These are phyloP conservation scores for Lasioglossum pauxillum DNA, from an alignment of 2,888 invertebrate genomes.

Conservation along the genomic window DNA sequence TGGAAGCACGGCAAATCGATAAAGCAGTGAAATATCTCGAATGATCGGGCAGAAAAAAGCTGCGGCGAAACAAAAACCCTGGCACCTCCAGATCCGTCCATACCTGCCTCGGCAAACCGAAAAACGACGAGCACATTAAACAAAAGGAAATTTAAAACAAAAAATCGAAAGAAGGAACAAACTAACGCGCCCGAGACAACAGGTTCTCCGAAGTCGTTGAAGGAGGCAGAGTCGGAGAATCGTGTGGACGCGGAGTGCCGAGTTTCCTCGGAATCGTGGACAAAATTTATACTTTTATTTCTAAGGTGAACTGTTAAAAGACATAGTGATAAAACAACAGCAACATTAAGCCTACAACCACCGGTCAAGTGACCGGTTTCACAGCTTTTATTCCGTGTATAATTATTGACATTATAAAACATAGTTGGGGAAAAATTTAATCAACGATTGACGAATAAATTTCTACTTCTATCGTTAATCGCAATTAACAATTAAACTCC, in stretches of 20 bases:
- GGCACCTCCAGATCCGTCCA: not conserved
- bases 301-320: too few species aligned
- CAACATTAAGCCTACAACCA: too few species aligned
- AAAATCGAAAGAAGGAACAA: not conserved
- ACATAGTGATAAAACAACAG: too few species aligned
- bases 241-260: not conserved
- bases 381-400: too few species aligned
- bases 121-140: constrained; percentile 1
- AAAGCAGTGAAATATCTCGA: constrained; percentile 25
- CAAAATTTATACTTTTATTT: not conserved
- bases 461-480: too few species aligned
- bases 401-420: too few species aligned
- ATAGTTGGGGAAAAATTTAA: too few species aligned
- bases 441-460: too few species aligned
- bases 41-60: not conserved
- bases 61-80: not conserved
- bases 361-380: too few species aligned
- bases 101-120: not conserved
- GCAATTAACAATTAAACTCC: too few species aligned
- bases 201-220: constrained; percentile 4
- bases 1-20: constrained; percentile 31
- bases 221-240: not conserved
- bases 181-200: not conserved
- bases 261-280: not conserved
- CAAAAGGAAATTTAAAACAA: not conserved